Evolutionary conservation across 1,140 invertebrate genomes (phyloP).

Genomic region (Hypothenemus hampei): DNA sequence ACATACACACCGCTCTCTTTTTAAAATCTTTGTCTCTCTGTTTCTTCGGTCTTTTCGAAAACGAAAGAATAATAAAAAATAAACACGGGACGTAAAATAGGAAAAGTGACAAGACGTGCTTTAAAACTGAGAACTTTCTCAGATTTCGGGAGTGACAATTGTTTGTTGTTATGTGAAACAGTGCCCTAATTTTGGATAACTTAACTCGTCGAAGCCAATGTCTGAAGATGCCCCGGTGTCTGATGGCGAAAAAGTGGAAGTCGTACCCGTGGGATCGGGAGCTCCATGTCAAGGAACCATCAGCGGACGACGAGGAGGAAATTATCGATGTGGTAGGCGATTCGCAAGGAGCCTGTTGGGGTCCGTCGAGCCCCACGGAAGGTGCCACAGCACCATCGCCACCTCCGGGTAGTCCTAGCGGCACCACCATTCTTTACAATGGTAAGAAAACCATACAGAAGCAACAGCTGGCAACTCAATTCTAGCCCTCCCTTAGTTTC

Average conservation of each 20-base stretch:
- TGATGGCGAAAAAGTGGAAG: slow-evolving; percentile 90
- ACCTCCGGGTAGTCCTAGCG: slow-evolving; percentile 57
- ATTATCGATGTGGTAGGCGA: slow-evolving; percentile 77
- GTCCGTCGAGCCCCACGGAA: slow-evolving; percentile 65
- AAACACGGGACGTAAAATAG: not conserved
- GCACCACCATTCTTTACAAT: slow-evolving; percentile 59
- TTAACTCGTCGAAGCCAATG: too few relatives aligned
- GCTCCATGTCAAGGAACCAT: slow-evolving; percentile 15
- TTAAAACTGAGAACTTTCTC: too few relatives aligned
- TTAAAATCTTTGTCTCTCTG: slow-evolving; percentile 6
- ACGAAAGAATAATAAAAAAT: not conserved
- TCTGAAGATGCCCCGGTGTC: slow-evolving; percentile 70
- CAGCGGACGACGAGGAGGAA: slow-evolving; percentile 68
- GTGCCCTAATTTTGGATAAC: too few relatives aligned
- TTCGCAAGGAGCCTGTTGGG: slow-evolving; percentile 56
- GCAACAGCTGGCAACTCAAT: slow-evolving; percentile 25
- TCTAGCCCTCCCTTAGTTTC: too few relatives aligned
- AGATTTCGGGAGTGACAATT: too few relatives aligned
- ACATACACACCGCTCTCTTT: slow-evolving; percentile 14
- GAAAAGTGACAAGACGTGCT: not conserved
- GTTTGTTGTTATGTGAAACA: too few relatives aligned
- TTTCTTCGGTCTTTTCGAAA: slow-evolving; percentile 2
- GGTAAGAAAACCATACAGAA: slow-evolving; percentile 47
- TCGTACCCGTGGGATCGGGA: slow-evolving; percentile 66
- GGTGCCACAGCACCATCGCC: slow-evolving; percentile 68